Base-by-base conservation (phyloP, 2,797 vertebrate genomes). In the Hyperoplus lanceolatus region DNA sequence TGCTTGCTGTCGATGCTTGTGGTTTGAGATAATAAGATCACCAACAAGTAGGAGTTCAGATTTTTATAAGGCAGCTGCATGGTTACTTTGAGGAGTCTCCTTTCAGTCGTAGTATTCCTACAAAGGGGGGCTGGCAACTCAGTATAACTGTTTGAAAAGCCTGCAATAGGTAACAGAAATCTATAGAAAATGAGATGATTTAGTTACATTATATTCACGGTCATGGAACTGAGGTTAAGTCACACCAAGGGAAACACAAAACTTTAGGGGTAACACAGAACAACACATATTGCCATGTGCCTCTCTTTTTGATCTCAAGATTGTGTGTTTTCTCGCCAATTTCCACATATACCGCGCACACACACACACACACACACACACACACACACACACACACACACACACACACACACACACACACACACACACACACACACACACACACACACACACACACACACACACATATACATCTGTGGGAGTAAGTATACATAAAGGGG, bases 51-150 rank as follows among this genome's bases (percentile, higher is more conserved):
- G 70, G 4, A 54, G 50, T 18, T 68, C 72, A 63, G 18, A 8
- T 45, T 69, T 54, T 38, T 58, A 51, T 18, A 54, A 51, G 15
- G 13, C 45, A 50, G 21, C 39, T 66, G 16, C 53, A 49, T 29
- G 13, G 70, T 43, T n/a, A 2, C 42, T 64, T 60, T 48, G 8
- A n/a, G 14, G 69, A 62, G 59, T 62, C 60, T 57, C 18, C 4
- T 56, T 74, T 68, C 11, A 39, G 57, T 75, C 43, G 41, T 50
- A 1, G 41, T 63, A 13, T 53, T 63, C 48, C 21, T 1, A 2
- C 50, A 6, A 58, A 49, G 57, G 74, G 51, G 29, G 74, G 62
- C 57, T 60, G 39, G 39, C 62, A 73, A 62, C 45, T 21, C 29
- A 43, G 2, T 66, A 38, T 14, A 42, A 46, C 6, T 18, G 15